Percentiles rank a stretch among this genome's conserved stretches.
These are phyloP conservation scores for Gymnoscopelus braueri DNA, from an alignment of 2,797 vertebrate species.

Conservation along the genomic window DNA sequence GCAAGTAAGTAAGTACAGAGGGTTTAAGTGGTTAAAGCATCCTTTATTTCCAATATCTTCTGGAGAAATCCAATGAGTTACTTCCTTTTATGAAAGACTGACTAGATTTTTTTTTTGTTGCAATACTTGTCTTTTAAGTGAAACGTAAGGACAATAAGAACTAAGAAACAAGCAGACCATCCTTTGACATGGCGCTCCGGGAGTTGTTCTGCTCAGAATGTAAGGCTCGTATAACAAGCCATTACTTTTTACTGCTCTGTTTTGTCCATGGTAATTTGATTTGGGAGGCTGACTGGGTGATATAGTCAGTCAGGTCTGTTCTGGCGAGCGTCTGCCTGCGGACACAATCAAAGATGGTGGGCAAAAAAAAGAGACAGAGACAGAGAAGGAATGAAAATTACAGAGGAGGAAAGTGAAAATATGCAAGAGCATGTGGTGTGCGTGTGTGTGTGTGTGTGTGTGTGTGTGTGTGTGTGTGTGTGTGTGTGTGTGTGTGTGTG, in stretches of 20 bases:
- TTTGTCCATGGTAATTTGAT: constrained; percentile 76
- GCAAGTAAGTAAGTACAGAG: too few species aligned
- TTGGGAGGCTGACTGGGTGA: constrained; percentile 67
- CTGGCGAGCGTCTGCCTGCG: constrained; percentile 53
- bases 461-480: background rate
- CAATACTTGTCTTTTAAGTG: too few species aligned
- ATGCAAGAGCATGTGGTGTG: background rate
- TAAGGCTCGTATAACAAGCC: constrained; percentile 70
- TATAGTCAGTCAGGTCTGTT: constrained; percentile 52
- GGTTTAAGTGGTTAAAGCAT: too few species aligned
- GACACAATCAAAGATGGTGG: constrained; percentile 32
- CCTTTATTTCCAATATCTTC: too few species aligned
- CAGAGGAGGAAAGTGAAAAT: constrained; percentile 8
- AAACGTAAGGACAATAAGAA: constrained; percentile 35
- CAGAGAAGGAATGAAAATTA: constrained; percentile 22
- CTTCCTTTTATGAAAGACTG: too few species aligned
- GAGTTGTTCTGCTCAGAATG: constrained; percentile 52
- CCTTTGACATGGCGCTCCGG: constrained; percentile 45
- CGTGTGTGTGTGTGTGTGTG: background rate
- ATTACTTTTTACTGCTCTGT: constrained; percentile 75
- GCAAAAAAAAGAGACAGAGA: constrained; percentile 47
- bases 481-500: background rate
- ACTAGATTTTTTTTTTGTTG: too few species aligned
- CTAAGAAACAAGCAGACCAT: constrained; percentile 30
- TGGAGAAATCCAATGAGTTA: too few species aligned